Evolutionary conservation across 2,113 vertebrate species (phyloP), one percentile per base, ranked within the genome.

Genomic region (Platichthys stellatus): DNA sequence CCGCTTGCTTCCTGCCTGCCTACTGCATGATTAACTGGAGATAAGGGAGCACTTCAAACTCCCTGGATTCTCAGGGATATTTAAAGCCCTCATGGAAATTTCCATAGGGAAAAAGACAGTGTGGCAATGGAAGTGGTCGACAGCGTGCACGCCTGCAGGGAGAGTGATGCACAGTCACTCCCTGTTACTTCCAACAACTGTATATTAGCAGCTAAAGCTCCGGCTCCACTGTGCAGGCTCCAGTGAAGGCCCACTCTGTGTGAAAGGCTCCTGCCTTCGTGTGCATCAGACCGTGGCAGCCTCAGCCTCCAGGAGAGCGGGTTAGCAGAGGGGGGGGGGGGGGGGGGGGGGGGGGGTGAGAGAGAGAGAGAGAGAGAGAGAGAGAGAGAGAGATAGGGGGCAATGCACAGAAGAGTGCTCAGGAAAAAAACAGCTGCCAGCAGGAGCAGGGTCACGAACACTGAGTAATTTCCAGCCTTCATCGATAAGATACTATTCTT

Each of bases 11-110:
- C 81, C 79, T 83, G 83, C 78, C 71, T 92, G 86, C 86, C 89
- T 91, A 83, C 85, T 89, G 85, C 89, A 90, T 93, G 92, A 93
- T 93, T 92, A 92, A 90, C 87, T 85, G 82, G 89, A 92, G 90
- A 92, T 91, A 92, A 91, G 91, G 90, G 88, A 90, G 74, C 18
- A 77, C 81, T 90, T 90, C 79, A 89, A 85, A 92, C 90, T 87
- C 88, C 90, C 81, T 53, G 74, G 88, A 88, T 91, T 92, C 87
- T 89, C 86, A 85, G 73, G 79, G 91, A 90, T 91, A 93, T 92
- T 92, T 92, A 88, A 93, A 93, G 89, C 87, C 89, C 71, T 78
- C 82, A 82, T 88, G 90, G 90, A 92, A 92, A 91, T 92, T 92
- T 93, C 91, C 91, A 89, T 89, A 79, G 89, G 91, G 87, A 88